Evolutionary conservation across 2,888 invertebrate species (phyloP).

Genomic region (Ganaspis brasiliensis): DNA sequence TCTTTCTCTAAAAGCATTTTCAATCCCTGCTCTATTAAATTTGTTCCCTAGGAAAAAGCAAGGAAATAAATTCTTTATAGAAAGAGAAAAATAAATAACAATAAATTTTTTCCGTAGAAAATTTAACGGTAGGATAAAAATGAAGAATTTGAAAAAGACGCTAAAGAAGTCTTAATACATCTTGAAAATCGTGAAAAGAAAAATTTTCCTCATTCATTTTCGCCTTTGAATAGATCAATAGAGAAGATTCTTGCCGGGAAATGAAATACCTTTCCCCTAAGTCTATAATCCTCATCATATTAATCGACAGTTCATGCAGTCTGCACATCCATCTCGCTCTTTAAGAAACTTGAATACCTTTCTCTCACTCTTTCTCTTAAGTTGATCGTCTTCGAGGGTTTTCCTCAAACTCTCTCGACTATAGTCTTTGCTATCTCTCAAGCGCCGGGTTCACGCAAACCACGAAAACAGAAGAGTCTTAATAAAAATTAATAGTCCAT

Average conservation of each 20-base stretch:
- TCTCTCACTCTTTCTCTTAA: background rate
- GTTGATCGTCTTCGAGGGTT: background rate
- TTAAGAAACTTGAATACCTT: constrained; percentile 31
- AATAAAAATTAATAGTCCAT: constrained; percentile 67
- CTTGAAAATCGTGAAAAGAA: background rate
- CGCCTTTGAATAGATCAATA: constrained; percentile 15
- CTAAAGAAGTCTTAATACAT: background rate
- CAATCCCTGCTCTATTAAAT: too few species aligned
- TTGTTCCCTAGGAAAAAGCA: too few species aligned
- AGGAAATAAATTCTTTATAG: too few species aligned
- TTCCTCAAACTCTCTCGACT: constrained; percentile 17
- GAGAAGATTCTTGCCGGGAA: constrained; percentile 15
- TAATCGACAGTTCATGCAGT: constrained; percentile 38
- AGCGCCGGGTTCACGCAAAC: background rate
- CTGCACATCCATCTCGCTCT: constrained; percentile 42
- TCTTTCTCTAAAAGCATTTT: too few species aligned
- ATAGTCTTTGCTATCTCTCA: constrained; percentile 8
- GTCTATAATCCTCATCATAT: constrained; percentile 38
- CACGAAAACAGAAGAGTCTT: constrained; percentile 53
- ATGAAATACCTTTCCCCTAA: constrained; percentile 37
- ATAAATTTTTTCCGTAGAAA: too few species aligned
- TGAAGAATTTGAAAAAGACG: background rate
- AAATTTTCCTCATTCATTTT: background rate
- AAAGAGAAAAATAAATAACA: too few species aligned
- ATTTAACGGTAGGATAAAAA: too few species aligned